Percentiles rank a stretch among this genome's conserved stretches.
Evolutionary conservation across 2,888 invertebrate genomes (phyloP).

Genomic region (Phyto melanocephala): DNA sequence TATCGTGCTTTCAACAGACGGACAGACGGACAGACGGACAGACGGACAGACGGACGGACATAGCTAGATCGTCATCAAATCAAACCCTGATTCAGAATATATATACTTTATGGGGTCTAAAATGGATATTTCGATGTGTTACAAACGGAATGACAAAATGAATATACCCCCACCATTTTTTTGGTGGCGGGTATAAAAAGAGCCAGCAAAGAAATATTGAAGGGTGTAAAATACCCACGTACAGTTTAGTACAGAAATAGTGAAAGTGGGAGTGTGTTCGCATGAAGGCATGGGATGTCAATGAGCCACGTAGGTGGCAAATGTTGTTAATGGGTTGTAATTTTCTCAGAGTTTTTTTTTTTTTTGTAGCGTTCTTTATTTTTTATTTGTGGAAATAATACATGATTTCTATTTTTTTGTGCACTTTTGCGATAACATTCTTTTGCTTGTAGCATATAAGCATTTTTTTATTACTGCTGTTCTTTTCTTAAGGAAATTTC

Average conservation of each 20-base stretch:
- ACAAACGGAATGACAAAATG: too few relatives aligned
- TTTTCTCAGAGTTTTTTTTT: constrained; percentile 41
- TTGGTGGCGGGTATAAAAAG: too few relatives aligned
- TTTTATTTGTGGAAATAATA: constrained; percentile 17
- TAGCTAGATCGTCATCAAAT: too few relatives aligned
- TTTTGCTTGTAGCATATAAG: neutral
- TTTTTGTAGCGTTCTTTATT: neutral
- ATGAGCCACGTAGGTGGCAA: constrained; percentile 58
- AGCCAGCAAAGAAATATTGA: neutral
- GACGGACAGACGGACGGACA: too few relatives aligned
- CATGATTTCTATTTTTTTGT: neutral
- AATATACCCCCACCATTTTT: too few relatives aligned
- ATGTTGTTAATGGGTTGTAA: constrained; percentile 61
- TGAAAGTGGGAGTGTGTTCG: neutral
- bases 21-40: too few relatives aligned
- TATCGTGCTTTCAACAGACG: too few relatives aligned
- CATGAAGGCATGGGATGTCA: constrained; percentile 20
- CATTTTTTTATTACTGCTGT: neutral
- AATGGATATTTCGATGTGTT: too few relatives aligned
- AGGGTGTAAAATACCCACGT: neutral
- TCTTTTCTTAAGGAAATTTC: constrained; percentile 18
- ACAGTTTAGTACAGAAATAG: neutral
- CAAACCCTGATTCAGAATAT: too few relatives aligned
- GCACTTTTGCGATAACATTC: neutral
- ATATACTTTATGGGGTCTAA: too few relatives aligned